These are phyloP conservation scores for Ericerus pela DNA, from an alignment of 1,140 invertebrate genomes.

Conservation along the genomic window DNA sequence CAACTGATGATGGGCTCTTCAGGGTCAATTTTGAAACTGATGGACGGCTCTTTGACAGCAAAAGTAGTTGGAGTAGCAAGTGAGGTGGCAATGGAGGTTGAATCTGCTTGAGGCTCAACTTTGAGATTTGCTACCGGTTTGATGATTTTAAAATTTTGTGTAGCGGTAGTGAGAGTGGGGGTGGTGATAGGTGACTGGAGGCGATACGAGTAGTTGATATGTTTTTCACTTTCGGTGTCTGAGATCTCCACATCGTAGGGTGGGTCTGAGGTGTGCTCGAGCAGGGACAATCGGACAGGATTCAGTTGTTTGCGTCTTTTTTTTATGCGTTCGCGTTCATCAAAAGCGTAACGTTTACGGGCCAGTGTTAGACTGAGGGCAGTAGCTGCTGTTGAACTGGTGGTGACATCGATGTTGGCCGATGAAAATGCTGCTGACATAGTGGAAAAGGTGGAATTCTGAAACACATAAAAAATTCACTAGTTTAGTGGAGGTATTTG, in stretches of 20 bases:
- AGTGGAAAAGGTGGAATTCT: too few species aligned
- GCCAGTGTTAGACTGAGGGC: background rate
- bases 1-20: background rate
- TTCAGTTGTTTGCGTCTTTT: conserved; percentile 5
- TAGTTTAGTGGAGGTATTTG: too few species aligned
- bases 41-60: background rate
- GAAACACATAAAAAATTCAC: too few species aligned
- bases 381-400: background rate
- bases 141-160: too few species aligned
- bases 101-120: too few species aligned
- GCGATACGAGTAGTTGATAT: conserved; percentile 1
- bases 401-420: background rate
- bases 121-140: too few species aligned
- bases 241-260: background rate
- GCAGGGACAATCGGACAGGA: background rate
- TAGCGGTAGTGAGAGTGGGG: too few species aligned
- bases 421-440: background rate
- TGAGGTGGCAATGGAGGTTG: too few species aligned
- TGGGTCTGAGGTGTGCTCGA: background rate
- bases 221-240: background rate
- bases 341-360: background rate
- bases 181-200: too few species aligned
- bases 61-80: too few species aligned
- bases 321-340: conserved; percentile 7
- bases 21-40: background rate